Evolutionary conservation across 1,140 invertebrate species (phyloP), one percentile per base, ranked within the genome.

Genomic region (Drosophila arawakana): DNA sequence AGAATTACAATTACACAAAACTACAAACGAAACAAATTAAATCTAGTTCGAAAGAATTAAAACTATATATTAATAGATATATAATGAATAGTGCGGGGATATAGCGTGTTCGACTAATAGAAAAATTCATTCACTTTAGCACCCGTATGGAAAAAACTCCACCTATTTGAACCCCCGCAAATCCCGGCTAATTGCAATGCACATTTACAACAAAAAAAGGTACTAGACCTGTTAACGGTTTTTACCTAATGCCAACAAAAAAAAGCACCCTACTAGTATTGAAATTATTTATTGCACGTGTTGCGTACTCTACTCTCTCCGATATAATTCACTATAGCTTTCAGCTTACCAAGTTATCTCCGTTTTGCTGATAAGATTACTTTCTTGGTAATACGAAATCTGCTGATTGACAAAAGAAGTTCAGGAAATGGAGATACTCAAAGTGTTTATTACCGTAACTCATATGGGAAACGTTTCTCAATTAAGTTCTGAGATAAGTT

Each of bases 111-210:
- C 47, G 72, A 52, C 71, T 49, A 62, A 76, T 66, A 35, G 63
- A 57, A 61, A 78, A 73, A 30, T 50, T 49, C 72, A 61, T 52
- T 71, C 81, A 67, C 79, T 76, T 71, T 79, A 82, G 49, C 73
- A 65, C 76, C 68, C 46, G 39, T 39, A 43, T 34, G 61, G 71
- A 61, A 61, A 41, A 67, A 21, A 8, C 47, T 4, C 18, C 44
- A 15, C 30, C 54, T 47, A 47, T 15, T 8, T 2, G n/a, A 35
- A 5, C 34, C 13, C 43, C 52, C 49, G 13, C 30, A 55, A 34
- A 34, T 15, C 52, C 34, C 49, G 69, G 30, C 60, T 77, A 79
- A 86, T 76, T 82, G 69, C 68, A 84, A 61, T 84, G 77, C 77
- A 73, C 52, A 43, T 37, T 18, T 25, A 62, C 49, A 76, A 63